Percentiles rank a stretch among this genome's conserved stretches.
These are phyloP conservation scores for Oopsacas minuta DNA, from an alignment of 37 sponge, comb jelly and placozoan species.

Conservation along the genomic window DNA sequence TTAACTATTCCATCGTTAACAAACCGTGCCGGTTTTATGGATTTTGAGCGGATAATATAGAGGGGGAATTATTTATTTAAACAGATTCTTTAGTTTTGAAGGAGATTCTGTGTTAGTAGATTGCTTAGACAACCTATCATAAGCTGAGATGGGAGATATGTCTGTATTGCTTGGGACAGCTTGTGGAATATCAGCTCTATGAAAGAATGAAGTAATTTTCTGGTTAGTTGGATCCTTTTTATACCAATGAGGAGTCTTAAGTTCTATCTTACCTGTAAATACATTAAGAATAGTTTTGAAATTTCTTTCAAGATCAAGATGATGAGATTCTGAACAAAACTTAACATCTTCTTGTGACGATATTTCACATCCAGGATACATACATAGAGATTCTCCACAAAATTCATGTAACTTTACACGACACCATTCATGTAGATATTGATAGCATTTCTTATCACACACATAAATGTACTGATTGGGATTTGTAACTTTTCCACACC, in stretches of 20 bases:
- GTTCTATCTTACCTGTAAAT: background rate
- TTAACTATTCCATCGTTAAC: no score
- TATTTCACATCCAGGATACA: background rate
- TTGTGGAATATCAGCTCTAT: no score
- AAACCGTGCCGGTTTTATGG: no score
- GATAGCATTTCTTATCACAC: background rate
- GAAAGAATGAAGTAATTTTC: no score
- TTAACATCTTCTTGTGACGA: background rate
- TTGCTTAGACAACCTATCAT: no score
- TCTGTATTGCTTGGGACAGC: no score
- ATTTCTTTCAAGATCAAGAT: background rate
- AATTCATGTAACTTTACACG: background rate
- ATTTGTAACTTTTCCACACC: background rate
- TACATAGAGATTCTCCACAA: background rate
- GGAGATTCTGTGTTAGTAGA: no score
- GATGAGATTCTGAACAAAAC: background rate
- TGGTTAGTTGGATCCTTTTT: no score
- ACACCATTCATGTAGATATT: background rate
- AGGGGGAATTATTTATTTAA: no score
- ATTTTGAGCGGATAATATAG: no score
- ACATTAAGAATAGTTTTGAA: background rate
- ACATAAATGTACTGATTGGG: background rate
- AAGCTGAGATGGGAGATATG: no score
- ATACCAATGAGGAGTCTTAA: background rate
- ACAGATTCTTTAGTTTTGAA: no score